phyloP scores from a whole-genome alignment of 2,797 vertebrate species.

The Cirrhinus mrigala region DNA sequence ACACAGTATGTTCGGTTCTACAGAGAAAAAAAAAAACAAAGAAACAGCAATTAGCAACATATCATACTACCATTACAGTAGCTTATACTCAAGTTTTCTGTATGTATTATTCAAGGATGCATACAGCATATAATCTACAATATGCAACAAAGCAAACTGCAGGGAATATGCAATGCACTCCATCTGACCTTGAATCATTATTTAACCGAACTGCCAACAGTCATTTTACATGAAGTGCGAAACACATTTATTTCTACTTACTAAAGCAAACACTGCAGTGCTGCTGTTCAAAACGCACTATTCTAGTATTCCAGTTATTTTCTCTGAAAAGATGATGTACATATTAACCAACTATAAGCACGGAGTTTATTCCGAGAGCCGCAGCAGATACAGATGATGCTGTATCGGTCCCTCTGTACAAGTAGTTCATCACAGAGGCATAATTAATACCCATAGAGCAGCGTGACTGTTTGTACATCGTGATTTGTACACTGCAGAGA shows the following conservation, averaged over 20 bases:
- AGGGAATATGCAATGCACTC: not conserved
- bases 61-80: not conserved
- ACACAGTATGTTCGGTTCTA: not conserved
- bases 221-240: not conserved
- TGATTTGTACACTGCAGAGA: conserved; percentile 21
- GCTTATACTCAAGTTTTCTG: not conserved
- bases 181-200: not conserved
- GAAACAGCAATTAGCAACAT: not conserved
- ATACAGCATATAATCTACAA: not conserved
- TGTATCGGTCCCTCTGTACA: not conserved
- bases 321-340: not conserved
- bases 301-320: not conserved
- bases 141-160: not conserved
- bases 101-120: not conserved
- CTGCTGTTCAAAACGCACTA: not conserved
- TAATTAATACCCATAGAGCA: conserved; percentile 36
- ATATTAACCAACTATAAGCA: not conserved
- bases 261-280: not conserved
- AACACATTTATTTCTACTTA: not conserved
- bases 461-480: not conserved
- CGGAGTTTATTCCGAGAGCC: not conserved
- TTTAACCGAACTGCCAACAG: not conserved
- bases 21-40: not conserved
- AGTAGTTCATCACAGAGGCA: not conserved
- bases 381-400: not conserved